Conservation (phyloP, 2,888 invertebrate genomes). For the Psylliodes chrysocephalus region DNA sequence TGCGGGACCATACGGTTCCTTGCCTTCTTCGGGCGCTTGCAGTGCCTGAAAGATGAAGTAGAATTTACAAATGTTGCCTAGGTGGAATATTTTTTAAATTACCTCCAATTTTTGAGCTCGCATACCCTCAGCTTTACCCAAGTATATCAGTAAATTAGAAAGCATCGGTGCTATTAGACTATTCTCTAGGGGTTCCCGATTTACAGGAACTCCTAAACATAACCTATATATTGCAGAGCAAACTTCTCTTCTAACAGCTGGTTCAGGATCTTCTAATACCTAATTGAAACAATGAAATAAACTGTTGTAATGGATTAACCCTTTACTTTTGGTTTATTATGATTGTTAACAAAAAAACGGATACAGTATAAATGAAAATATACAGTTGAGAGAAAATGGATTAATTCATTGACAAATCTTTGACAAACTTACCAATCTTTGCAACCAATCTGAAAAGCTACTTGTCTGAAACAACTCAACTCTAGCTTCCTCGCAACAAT, state of each 20-base stretch:
- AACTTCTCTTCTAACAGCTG: slow-evolving; percentile 88
- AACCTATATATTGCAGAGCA: slow-evolving; percentile 92
- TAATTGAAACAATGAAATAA: slow-evolving; percentile 10
- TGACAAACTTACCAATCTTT: slow-evolving; percentile 70
- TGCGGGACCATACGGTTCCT: slow-evolving; percentile 94
- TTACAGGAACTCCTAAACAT: slow-evolving; percentile 74
- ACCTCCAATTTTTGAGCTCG: slow-evolving; percentile 71
- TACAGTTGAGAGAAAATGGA: background rate
- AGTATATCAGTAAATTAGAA: slow-evolving; percentile 81
- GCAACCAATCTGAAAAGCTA: slow-evolving; percentile 83
- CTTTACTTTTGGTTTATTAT: background rate
- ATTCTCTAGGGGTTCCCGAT: slow-evolving; percentile 66
- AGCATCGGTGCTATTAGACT: slow-evolving; percentile 81
- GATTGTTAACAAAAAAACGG: background rate
- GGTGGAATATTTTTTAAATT: slow-evolving; percentile 21
- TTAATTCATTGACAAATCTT: background rate
- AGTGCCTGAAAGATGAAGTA: slow-evolving; percentile 38
- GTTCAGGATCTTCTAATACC: slow-evolving; percentile 91
- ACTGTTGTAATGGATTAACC: background rate
- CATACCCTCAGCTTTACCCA: slow-evolving; percentile 88
- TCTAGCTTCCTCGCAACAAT: slow-evolving; percentile 83
- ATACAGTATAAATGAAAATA: background rate
- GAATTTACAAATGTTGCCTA: too few species aligned
- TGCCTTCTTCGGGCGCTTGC: slow-evolving; percentile 78
- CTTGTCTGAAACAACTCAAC: slow-evolving; percentile 79